Conservation (phyloP, 2,113 vertebrate genomes). For the Recurvirostra avosetta region DNA sequence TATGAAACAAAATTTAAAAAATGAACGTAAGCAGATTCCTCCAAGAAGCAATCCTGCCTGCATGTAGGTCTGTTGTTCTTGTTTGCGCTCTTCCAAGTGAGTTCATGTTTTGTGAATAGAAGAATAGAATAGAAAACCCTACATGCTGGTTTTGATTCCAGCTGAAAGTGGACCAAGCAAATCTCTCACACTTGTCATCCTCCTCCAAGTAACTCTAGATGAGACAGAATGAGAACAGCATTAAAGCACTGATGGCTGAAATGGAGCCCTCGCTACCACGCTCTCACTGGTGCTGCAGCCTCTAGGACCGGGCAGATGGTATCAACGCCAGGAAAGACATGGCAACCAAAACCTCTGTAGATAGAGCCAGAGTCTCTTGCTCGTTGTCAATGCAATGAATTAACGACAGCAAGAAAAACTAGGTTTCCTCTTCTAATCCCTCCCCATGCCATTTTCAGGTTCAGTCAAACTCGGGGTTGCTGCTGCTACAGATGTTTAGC, state of each 20-base stretch:
- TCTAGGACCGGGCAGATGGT: not conserved
- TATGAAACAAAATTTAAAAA: not conserved
- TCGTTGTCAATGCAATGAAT: not conserved
- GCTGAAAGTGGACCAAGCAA: not conserved
- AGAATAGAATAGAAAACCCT: not conserved
- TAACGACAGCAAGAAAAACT: not conserved
- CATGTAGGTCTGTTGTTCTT: not conserved
- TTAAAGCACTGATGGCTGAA: not conserved
- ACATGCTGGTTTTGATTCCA: not conserved
- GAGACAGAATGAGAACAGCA: not conserved
- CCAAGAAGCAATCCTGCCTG: not conserved
- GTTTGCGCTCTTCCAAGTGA: not conserved
- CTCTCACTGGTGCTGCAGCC: not conserved
- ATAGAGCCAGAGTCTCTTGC: not conserved
- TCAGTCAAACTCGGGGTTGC: not conserved
- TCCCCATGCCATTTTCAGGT: not conserved
- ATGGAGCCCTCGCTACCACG: not conserved
- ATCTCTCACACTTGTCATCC: not conserved
- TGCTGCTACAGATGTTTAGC: not conserved
- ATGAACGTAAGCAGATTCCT: not conserved
- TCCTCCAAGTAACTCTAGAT: not conserved
- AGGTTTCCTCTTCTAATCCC: not conserved
- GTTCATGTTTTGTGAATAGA: not conserved
- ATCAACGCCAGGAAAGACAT: not conserved
- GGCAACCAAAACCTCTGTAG: not conserved